phyloP scores from a whole-genome alignment of 2,113 vertebrate species.

The Centrocercus urophasianus region DNA sequence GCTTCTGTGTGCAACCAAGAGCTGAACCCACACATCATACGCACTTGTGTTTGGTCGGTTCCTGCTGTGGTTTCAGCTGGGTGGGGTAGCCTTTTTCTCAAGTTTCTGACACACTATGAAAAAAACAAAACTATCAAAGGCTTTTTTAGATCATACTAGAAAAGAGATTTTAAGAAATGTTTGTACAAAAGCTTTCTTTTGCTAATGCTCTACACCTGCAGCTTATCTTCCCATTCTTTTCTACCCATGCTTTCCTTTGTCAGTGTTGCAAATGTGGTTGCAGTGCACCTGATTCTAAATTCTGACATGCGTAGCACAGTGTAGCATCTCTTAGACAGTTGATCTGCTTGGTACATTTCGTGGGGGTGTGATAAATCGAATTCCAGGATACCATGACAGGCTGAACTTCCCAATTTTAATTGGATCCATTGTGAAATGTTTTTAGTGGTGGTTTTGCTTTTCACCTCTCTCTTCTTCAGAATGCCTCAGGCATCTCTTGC shows the following conservation, averaged over 20 bases:
- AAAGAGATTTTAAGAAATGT: conserved; percentile 25
- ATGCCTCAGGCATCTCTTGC: not conserved
- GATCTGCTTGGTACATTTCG: not conserved
- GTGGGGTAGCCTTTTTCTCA: conserved; percentile 62
- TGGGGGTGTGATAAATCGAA: not conserved
- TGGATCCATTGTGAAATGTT: not conserved
- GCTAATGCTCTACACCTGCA: not conserved
- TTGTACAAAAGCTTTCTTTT: not conserved
- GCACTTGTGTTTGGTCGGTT: conserved; percentile 29
- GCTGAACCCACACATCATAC: conserved; percentile 28
- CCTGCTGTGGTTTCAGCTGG: conserved; percentile 70
- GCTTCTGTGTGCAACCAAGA: conserved; percentile 14
- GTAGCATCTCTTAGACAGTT: not conserved
- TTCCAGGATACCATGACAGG: not conserved
- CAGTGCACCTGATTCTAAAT: not conserved
- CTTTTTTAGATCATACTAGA: not conserved
- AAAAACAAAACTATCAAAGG: conserved; percentile 35
- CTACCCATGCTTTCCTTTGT: not conserved
- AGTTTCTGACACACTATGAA: not conserved
- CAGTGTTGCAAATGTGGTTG: not conserved
- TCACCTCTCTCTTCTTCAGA: not conserved
- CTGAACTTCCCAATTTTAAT: not conserved
- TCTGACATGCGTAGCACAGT: not conserved
- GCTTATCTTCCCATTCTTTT: not conserved
- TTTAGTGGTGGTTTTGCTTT: not conserved